These are phyloP conservation scores for Zapus hudsonius DNA, from an alignment of 2,113 vertebrate genomes.

Conservation along the genomic window DNA sequence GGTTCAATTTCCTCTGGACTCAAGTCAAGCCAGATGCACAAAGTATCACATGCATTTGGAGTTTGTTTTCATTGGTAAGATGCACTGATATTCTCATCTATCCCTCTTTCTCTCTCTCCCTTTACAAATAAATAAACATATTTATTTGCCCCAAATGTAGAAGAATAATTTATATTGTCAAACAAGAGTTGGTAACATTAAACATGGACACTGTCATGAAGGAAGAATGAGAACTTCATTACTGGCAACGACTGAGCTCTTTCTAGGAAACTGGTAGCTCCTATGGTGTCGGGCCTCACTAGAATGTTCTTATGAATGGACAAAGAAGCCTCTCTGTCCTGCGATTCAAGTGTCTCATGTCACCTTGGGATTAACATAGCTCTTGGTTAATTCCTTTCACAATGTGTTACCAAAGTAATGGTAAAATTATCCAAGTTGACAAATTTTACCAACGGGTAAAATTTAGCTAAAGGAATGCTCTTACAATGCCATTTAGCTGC, in stretches of 20 bases:
- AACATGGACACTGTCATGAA: background rate
- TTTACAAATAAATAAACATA: too few relatives aligned
- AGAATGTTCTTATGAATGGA: background rate
- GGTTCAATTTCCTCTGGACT: too few relatives aligned
- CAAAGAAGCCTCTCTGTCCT: background rate
- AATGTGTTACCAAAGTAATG: conserved; percentile 56
- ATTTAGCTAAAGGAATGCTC: conserved; percentile 46
- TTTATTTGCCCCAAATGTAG: background rate
- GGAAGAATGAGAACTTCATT: background rate
- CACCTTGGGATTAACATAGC: background rate
- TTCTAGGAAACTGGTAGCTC: background rate
- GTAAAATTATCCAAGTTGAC: conserved; percentile 61
- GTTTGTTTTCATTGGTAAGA: too few relatives aligned
- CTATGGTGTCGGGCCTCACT: background rate
- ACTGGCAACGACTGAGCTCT: background rate
- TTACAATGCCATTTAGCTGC: conserved; percentile 52
- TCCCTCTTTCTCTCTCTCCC: too few relatives aligned
- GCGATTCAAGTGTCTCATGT: conserved; percentile 38
- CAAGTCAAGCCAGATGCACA: too few relatives aligned
- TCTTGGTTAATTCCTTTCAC: conserved; percentile 18
- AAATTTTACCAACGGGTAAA: conserved; percentile 44
- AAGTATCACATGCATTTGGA: too few relatives aligned
- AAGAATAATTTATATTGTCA: background rate
- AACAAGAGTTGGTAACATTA: background rate
- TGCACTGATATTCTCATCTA: too few relatives aligned